Conservation (phyloP, 2,113 vertebrate species). For the Entelurus aequoreus region DNA sequence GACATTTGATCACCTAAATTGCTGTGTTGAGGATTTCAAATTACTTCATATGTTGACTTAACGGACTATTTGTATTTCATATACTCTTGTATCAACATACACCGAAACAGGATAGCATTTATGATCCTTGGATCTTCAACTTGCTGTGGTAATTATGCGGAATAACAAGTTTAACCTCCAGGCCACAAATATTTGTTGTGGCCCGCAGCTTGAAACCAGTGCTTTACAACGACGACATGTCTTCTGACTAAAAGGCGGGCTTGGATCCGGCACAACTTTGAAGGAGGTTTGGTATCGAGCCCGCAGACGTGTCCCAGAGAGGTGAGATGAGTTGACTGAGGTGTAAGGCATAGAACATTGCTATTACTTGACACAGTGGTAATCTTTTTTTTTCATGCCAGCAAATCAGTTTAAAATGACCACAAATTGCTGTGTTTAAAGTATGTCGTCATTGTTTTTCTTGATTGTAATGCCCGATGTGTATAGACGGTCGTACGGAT, state of each 20-base stretch:
- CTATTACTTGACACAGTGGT: conserved; percentile 26
- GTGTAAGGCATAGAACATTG: conserved; percentile 19
- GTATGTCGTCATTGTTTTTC: background rate
- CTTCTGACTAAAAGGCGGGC: conserved; percentile 21
- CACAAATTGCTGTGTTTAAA: background rate
- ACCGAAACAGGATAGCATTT: conserved; percentile 17
- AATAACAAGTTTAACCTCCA: conserved; percentile 45
- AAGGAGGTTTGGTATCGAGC: conserved; percentile 29
- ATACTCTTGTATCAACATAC: background rate
- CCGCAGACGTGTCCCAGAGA: conserved; percentile 33
- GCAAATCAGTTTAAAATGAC: conserved; percentile 3
- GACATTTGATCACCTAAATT: background rate
- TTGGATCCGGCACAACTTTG: conserved; percentile 37
- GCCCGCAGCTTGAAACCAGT: conserved; percentile 50
- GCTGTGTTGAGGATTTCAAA: conserved; percentile 3
- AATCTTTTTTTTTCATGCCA: conserved; percentile 4
- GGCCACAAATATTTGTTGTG: conserved; percentile 57
- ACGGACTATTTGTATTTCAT: background rate
- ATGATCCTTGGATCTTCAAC: conserved; percentile 24
- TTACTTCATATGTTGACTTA: background rate
- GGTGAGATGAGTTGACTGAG: conserved; percentile 11
- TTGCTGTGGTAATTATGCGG: conserved; percentile 37
- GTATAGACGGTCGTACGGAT: background rate
- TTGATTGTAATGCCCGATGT: background rate
- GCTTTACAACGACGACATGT: conserved; percentile 39